These are phyloP conservation scores for Lamellibrachia luymesi DNA, from an alignment of 1,140 invertebrate genomes.

Conservation along the genomic window DNA sequence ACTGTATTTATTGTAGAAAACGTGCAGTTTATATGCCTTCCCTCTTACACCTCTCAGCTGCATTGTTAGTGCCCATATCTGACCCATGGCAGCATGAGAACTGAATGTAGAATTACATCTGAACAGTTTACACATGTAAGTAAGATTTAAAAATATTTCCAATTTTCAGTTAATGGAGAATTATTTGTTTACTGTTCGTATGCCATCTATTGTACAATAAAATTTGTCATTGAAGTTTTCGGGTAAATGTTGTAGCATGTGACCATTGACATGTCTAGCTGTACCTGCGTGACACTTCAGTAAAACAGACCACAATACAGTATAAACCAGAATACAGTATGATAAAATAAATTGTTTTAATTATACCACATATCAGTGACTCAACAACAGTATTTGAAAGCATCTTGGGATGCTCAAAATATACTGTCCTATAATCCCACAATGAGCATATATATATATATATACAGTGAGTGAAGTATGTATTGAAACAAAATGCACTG, in stretches of 20 bases:
- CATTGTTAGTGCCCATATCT: not conserved
- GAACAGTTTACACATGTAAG: not conserved
- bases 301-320: not conserved
- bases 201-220: not conserved
- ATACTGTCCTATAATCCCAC: not conserved
- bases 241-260: not conserved
- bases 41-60: not conserved
- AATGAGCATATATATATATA: not conserved
- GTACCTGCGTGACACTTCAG: not conserved
- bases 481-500: not conserved
- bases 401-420: not conserved
- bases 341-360: conserved; percentile 2
- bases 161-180: not conserved
- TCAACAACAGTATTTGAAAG: not conserved
- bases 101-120: not conserved
- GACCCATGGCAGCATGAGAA: not conserved
- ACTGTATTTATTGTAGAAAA: not conserved
- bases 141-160: not conserved
- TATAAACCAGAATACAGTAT: not conserved
- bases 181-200: not conserved
- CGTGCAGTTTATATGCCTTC: not conserved
- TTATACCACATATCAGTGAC: not conserved
- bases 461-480: not conserved
- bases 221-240: not conserved
- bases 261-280: too few relatives aligned